Base-by-base conservation (phyloP, 2,113 vertebrate species). In the Chlorodrepanis virens region DNA sequence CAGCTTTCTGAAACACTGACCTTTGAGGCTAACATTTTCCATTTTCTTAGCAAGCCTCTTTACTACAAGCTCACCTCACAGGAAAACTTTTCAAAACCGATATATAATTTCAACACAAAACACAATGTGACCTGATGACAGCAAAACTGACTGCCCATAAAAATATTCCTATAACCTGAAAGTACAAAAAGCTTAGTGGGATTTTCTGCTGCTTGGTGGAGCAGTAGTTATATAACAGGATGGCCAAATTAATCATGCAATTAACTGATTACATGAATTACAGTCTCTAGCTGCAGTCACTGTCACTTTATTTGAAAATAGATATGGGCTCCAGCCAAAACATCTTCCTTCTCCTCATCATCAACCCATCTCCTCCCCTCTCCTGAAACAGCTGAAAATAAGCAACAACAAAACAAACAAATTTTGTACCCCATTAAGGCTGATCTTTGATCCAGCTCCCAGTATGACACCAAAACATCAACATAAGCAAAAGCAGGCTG, bases 21-120 rank as follows among this genome's bases (percentile, higher is more conserved):
- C 85, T 87, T 83, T n/a, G 15, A 87, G 49, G 60, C 64, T 93
- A 94, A 64, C 54, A 47, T 80, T 63, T 95, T 95, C 40, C 87
- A 79, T 52, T 65, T 93, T 81, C 80, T 79, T 91, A 77, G 54
- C 37, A 57, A 83, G 60, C 17, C 15, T 50, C 60, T 56, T 70
- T 25, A 74, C 35, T 54, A 42, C 7, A 54, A 76, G 47, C 18
- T 69, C n/a, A 57, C 45, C 39, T 94, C 24, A 29, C 24, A 90
- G 39, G 27, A 71, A 87, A 82, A 65, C 12, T 29, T 93, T 83
- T 70, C 54, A 79, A 80, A 93, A 79, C 3, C 50, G 27, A 49
- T 15, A 84, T 39, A 63, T 59, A 92, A 67, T 63, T 69, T 60
- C 37, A 90, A 79, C 22, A 85, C 22, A 60, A 60, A 87, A 44